Evolutionary conservation across 2,888 invertebrate genomes (phyloP), one percentile per base, ranked within the genome.

Genomic region (Tribolium freemani): DNA sequence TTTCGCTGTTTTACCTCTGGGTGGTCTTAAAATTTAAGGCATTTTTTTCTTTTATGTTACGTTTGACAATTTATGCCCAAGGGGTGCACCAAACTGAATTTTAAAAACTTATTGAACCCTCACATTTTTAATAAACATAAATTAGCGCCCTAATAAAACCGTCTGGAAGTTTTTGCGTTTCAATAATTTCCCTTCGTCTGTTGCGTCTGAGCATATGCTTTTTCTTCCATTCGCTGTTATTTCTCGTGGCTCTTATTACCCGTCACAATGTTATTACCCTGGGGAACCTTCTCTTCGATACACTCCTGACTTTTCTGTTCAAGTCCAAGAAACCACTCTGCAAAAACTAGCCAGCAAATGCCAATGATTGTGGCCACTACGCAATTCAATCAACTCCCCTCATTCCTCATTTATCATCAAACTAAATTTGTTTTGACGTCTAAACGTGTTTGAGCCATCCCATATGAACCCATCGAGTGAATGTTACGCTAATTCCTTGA

Each of bases 401-500:
- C 38, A 38, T 38, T 6, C n/a, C 38, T 38, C 38, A 38, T 38
- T 38, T 38, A 38, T 38, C 38, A 38, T 38, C 38, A n/a, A 38
- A n/a, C 38, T n/a, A 38, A 38, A 38, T 38, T 8, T 38, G 38
- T 38, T 38, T 38, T 38, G 38, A 38, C 38, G 8, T 38, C 3
- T 26, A 26, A 26, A 26, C 26, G 5, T 26, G 26, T 38, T 2
- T 8, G 9, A 38, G n/a, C 6, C 38, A 38, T 38, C 38, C 38
- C 38, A 38, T 38, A 38, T 38, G 38, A 8, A 38, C n/a, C 38
- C 5, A 38, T 38, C 38, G 5, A 26, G 66, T 66, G 66, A 66
- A 66, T 38, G 66, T 66, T 48, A 10, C 6, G 26, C 26, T 31
- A 10, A 48, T 45, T 66, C 66, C 66, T 66, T 66, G 66, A 66